Evolutionary conservation across 2,113 vertebrate genomes (phyloP).

Genomic region (Lates calcarifer): DNA sequence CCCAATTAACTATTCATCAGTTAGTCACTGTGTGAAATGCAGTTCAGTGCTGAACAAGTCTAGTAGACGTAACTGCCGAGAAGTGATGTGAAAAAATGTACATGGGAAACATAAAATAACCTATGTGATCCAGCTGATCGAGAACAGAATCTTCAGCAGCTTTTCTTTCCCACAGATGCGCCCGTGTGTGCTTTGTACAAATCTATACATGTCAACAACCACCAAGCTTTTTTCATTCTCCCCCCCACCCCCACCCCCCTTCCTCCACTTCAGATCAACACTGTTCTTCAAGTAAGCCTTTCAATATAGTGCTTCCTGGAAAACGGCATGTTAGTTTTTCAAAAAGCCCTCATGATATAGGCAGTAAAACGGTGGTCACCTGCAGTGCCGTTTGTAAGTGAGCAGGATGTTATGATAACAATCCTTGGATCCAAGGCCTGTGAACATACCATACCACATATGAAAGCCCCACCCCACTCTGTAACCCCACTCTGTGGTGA

Average conservation of each 20-base stretch:
- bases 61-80: background rate
- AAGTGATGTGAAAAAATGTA: background rate
- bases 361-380: constrained; percentile 39
- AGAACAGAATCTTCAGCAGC: background rate
- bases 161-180: background rate
- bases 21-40: background rate
- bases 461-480: constrained; percentile 40
- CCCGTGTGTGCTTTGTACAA: background rate
- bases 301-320: constrained; percentile 23
- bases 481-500: constrained; percentile 3
- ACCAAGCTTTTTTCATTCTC: background rate
- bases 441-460: constrained; percentile 47
- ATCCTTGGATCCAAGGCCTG: constrained; percentile 33
- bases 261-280: background rate
- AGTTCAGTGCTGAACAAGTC: background rate
- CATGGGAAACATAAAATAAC: background rate
- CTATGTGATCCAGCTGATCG: background rate
- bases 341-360: background rate
- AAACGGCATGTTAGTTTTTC: constrained; percentile 14
- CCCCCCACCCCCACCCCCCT: background rate
- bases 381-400: constrained; percentile 31
- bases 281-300: background rate
- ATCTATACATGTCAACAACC: background rate
- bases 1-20: background rate
- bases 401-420: constrained; percentile 61